A percentile compares a stretch with the other conserved stretches of the same genome.
Evolutionary conservation across 30 jellyfish, hydroid and myxozoan genomes (phyloP).

Genomic region (Catostylus mosaicus): DNA sequence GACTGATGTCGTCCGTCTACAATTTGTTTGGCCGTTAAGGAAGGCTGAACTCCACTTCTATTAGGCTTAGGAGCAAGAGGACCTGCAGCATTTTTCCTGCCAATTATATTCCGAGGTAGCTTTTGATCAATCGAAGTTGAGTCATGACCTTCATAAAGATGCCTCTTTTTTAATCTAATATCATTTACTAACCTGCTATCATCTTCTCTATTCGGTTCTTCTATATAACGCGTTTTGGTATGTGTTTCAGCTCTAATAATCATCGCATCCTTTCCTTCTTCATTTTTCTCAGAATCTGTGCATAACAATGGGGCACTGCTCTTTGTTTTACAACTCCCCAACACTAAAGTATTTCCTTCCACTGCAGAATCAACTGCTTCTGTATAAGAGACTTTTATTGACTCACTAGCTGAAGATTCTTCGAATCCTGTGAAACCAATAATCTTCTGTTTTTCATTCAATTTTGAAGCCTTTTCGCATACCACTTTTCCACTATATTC

Average conservation of each 20-base stretch:
- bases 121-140: neutral
- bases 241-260: neutral
- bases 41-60: neutral
- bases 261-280: neutral
- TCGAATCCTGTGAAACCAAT: too few relatives aligned
- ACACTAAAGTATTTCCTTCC: too few relatives aligned
- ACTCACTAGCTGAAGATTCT: too few relatives aligned
- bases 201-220: neutral
- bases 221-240: neutral
- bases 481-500: too few relatives aligned
- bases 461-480: too few relatives aligned
- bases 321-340: too few relatives aligned
- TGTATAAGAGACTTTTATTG: too few relatives aligned
- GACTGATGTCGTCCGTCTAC: neutral
- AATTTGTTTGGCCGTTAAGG: neutral
- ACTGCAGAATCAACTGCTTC: too few relatives aligned
- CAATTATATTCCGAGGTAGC: neutral
- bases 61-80: neutral
- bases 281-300: neutral
- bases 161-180: too few relatives aligned
- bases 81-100: neutral
- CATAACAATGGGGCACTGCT: neutral
- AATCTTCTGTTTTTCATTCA: too few relatives aligned
- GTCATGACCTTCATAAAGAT: neutral
- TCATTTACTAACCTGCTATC: neutral